phyloP scores from a whole-genome alignment of 2,113 vertebrate species.

The Albula goreensis region DNA sequence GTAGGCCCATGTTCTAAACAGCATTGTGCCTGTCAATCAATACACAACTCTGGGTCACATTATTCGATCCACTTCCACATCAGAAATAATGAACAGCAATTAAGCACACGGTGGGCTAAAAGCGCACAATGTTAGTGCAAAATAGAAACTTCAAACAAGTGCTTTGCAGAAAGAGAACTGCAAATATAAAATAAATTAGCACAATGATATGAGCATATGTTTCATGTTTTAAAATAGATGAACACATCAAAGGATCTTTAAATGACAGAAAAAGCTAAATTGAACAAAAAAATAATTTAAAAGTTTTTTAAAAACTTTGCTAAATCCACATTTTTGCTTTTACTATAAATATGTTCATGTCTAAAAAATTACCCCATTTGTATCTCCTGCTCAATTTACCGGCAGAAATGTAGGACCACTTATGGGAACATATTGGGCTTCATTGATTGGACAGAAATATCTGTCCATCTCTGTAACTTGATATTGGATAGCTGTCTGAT shows the following conservation, averaged over 20 bases:
- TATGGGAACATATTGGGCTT: constrained; percentile 3
- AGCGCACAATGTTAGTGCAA: neutral
- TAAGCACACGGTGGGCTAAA: constrained; percentile 19
- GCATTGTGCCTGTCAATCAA: constrained; percentile 62
- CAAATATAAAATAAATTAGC: neutral
- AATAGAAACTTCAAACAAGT: neutral
- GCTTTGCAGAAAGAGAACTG: neutral
- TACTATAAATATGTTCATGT: neutral
- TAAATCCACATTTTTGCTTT: neutral
- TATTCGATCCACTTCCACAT: constrained; percentile 59
- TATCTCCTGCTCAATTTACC: neutral
- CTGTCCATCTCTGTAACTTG: neutral
- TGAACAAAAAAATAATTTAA: neutral
- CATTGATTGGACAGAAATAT: constrained; percentile 5
- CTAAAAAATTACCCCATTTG: neutral
- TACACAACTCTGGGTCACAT: constrained; percentile 57
- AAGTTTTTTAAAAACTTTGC: neutral
- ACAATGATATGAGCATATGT: neutral
- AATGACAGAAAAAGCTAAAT: neutral
- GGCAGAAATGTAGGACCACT: neutral
- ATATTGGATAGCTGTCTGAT: neutral
- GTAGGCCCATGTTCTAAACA: constrained; percentile 62
- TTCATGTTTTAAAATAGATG: neutral
- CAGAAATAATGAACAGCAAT: constrained; percentile 53
- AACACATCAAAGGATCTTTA: neutral